A percentile compares a stretch with the other conserved stretches of the same genome.
phyloP scores from a whole-genome alignment of 1,140 invertebrate species.

The Patella vulgata region DNA sequence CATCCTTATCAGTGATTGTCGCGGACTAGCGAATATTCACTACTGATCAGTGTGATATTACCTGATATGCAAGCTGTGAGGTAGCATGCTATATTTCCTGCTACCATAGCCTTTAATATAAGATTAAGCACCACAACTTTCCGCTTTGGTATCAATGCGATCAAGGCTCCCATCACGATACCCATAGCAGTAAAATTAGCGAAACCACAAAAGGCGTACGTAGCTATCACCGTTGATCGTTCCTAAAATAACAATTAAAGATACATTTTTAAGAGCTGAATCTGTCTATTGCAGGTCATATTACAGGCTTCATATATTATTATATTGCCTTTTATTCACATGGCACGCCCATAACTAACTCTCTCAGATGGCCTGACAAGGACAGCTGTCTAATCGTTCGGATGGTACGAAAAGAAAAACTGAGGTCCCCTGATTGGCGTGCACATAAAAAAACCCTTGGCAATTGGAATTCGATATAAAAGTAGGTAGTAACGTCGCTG shows the following conservation, averaged over 20 bases:
- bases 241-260: constrained; percentile 66
- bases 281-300: no score
- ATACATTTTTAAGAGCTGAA: background rate
- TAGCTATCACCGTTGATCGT: constrained; percentile 84
- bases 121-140: constrained; percentile 71
- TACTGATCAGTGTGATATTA: no score
- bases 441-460: no score
- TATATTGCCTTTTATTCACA: background rate
- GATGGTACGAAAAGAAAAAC: no score
- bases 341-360: no score
- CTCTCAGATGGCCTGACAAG: no score
- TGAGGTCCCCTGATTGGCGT: no score
- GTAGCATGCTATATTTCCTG: constrained; percentile 88
- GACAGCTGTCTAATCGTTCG: no score
- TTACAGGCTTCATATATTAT: background rate
- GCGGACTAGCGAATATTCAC: no score
- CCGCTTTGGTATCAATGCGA: constrained; percentile 81
- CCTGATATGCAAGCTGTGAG: constrained; percentile 53
- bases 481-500: no score
- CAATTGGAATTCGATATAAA: no score
- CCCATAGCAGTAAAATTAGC: constrained; percentile 92
- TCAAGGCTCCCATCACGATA: constrained; percentile 85
- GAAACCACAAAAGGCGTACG: constrained; percentile 96
- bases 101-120: constrained; percentile 84
- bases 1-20: no score